A percentile compares a stretch with the other conserved stretches of the same genome.
Evolutionary conservation across 2,888 invertebrate genomes (phyloP).

Genomic region (Acleris laterana): DNA sequence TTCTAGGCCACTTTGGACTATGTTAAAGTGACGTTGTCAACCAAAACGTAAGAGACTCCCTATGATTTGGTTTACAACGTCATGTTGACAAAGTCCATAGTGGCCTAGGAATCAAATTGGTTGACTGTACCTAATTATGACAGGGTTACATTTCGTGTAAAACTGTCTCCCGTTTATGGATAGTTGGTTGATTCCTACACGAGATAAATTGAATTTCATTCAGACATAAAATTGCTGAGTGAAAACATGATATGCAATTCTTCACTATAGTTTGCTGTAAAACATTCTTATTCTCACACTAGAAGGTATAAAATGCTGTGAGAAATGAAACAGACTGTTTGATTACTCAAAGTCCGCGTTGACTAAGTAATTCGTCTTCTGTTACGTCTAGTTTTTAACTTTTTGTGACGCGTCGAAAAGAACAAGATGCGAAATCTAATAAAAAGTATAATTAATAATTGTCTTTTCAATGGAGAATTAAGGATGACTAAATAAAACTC

Average conservation of each 20-base stretch:
- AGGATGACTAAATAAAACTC: no score
- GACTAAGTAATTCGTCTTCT: slow-evolving; percentile 30
- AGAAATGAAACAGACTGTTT: neutral
- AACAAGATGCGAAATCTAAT: no score
- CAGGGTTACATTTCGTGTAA: no score
- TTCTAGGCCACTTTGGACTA: no score
- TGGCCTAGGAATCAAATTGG: no score
- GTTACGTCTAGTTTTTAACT: slow-evolving; percentile 18
- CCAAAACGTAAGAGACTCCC: no score
- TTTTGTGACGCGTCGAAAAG: slow-evolving; percentile 4
- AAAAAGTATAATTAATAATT: no score
- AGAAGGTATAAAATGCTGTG: neutral
- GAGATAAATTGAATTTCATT: slow-evolving; percentile 16
- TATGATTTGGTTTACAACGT: no score
- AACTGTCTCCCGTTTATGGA: neutral
- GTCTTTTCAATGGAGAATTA: no score
- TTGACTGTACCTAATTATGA: no score
- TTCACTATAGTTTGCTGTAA: neutral
- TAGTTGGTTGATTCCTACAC: neutral
- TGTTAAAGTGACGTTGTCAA: no score
- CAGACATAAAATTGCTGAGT: slow-evolving; percentile 23
- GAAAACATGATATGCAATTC: slow-evolving; percentile 26
- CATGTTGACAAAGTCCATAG: no score
- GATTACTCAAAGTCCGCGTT: neutral
- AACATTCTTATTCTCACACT: neutral